Evolutionary conservation across 2,113 vertebrate genomes (phyloP).

Genomic region (Bostrychus sinensis): DNA sequence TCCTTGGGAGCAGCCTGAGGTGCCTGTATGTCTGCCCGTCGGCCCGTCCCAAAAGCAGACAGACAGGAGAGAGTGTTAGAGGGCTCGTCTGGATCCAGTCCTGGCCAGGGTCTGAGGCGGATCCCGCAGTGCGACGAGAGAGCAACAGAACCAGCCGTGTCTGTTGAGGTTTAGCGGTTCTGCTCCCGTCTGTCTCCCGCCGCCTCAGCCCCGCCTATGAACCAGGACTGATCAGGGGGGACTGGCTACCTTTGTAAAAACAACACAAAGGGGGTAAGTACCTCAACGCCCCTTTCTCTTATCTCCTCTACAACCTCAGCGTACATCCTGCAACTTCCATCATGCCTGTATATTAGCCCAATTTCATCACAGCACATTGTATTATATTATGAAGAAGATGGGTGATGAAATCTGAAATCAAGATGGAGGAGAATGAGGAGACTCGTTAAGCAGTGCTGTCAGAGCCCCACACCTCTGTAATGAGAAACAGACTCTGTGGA

Average conservation of each 20-base stretch:
- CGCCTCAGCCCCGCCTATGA: slow-evolving; percentile 80
- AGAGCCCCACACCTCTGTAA: slow-evolving; percentile 88
- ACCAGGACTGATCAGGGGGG: slow-evolving; percentile 82
- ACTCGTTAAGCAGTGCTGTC: slow-evolving; percentile 76
- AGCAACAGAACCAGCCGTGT: slow-evolving; percentile 73
- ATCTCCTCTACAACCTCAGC: slow-evolving; percentile 62
- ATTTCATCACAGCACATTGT: slow-evolving; percentile 29
- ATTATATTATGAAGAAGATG: slow-evolving; percentile 14
- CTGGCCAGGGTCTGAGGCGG: slow-evolving; percentile 79
- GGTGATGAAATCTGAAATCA: slow-evolving; percentile 27
- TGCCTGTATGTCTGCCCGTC: slow-evolving; percentile 71
- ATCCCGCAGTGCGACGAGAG: slow-evolving; percentile 80
- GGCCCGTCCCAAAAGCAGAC: slow-evolving; percentile 61
- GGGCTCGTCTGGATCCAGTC: slow-evolving; percentile 81
- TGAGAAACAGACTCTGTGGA: slow-evolving; percentile 93
- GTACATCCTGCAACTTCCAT: slow-evolving; percentile 49
- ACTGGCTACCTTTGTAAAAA: slow-evolving; percentile 76
- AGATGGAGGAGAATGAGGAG: slow-evolving; percentile 56
- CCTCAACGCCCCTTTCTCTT: slow-evolving; percentile 70
- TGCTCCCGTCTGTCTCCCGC: slow-evolving; percentile 80
- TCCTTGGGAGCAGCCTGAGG: slow-evolving; percentile 77
- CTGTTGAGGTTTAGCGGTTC: slow-evolving; percentile 71
- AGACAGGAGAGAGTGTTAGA: slow-evolving; percentile 69
- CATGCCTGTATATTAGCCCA: slow-evolving; percentile 20
- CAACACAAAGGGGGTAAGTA: slow-evolving; percentile 82